These are phyloP conservation scores for Acleris sparsana DNA, from an alignment of 2,888 invertebrate genomes.

Conservation along the genomic window DNA sequence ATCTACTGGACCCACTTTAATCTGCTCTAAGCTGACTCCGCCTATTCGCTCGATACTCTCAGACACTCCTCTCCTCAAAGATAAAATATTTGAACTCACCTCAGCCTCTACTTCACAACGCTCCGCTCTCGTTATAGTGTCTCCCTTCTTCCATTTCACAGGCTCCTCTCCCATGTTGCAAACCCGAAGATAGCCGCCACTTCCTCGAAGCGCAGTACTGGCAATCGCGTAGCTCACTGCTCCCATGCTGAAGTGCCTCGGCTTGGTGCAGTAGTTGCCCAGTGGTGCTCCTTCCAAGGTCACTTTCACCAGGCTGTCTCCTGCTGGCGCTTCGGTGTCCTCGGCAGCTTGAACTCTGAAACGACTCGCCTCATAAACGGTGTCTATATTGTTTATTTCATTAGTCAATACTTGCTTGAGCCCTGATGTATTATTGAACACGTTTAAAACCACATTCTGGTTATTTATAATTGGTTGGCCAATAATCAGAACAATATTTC, in stretches of 20 bases:
- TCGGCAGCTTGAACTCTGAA: background rate
- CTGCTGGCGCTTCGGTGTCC: no score
- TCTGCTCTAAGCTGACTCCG: no score
- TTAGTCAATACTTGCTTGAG: background rate
- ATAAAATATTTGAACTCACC: no score
- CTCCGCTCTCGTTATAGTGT: constrained; percentile 1
- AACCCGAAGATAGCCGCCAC: background rate
- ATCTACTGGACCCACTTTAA: no score
- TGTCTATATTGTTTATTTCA: background rate
- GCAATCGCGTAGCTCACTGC: background rate
- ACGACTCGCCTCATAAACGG: background rate
- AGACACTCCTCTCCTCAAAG: no score
- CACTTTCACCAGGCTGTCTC: no score
- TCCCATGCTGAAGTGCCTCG: no score
- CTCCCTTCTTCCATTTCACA: constrained; percentile 1
- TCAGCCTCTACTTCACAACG: constrained; percentile 2
- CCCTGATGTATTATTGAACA: background rate
- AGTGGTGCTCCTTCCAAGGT: no score
- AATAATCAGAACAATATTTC: no score
- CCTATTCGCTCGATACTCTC: no score
- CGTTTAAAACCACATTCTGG: background rate
- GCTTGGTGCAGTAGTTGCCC: no score
- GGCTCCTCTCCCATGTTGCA: constrained; percentile 3
- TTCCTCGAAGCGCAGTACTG: background rate
- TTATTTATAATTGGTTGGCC: background rate